Evolutionary conservation across 1,140 invertebrate genomes (phyloP), one percentile per base, ranked within the genome.

Genomic region (Neodiprion lecontei): DNA sequence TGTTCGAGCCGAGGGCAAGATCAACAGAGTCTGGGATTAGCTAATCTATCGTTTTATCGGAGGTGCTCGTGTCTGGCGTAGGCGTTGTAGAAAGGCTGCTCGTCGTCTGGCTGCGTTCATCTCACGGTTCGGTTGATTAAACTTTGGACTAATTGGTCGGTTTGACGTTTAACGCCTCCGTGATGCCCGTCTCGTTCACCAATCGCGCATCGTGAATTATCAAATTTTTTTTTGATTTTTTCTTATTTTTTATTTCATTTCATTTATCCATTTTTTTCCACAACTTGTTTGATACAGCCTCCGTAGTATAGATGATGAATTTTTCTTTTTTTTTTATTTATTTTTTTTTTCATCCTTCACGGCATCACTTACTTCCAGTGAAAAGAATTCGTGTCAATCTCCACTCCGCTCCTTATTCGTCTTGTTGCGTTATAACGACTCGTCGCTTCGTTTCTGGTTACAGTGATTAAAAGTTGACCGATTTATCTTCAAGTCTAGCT

Each of bases 1-100:
- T 53, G 53, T 61, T 61, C 11, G 3, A 61, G 53, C n/a, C 9
- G 11, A 17, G n/a, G 53, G n/a, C 53, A 14, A 17, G 53, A 61
- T 61, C 53, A 61, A 61, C 53, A 61, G 11, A 61, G 53, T 61
- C 53, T 61, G 53, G 53, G 53, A 61, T 61, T 61, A 61, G 53
- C 53, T 61, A 61, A 61, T 61, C 53, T 61, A 61, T 61, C 53
- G 53, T 61, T 61, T 61, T 61, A 61, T 61, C 53, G 53, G 53
- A 61, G 53, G n/a, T 17, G 53, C 53, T 17, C 53, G 53, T 17
- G 53, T 61, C 53, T 61, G 53, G 53, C 53, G 53, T 61, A 61
- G 53, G 53, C 53, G 53, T 61, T 61, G n/a, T 17, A 12, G 53
- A 61, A 61, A 0, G 53, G 53, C 53, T 61, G 53, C 11, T 61